Conservation (phyloP, 1,140 invertebrate genomes). For the Trigoniulus corallinus region DNA sequence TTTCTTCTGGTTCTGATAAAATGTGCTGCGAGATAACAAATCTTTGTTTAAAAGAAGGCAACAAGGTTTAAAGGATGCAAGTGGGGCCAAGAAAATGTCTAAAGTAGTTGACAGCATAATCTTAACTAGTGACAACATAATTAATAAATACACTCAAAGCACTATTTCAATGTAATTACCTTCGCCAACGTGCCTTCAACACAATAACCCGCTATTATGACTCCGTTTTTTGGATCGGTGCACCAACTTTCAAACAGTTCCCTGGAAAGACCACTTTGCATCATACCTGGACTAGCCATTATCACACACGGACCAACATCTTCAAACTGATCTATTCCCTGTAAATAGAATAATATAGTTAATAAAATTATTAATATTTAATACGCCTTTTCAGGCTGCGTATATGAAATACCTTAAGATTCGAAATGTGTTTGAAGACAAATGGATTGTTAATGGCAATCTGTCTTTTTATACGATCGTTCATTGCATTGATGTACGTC, state of each 20-base stretch:
- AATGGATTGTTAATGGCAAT: conserved; percentile 98
- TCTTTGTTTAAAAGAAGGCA: too few species aligned
- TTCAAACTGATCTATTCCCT: conserved; percentile 98
- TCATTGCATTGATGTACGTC: conserved; percentile 99
- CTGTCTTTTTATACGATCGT: conserved; percentile 86
- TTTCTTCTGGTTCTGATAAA: conserved; percentile 94
- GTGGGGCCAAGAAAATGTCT: too few species aligned
- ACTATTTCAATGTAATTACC: too few species aligned
- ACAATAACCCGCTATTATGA: conserved; percentile 97
- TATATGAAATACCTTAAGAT: conserved; percentile 58
- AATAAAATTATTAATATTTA: background rate
- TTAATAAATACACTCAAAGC: too few species aligned
- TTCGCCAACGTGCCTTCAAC: conserved; percentile 98
- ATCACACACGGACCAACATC: conserved; percentile 98
- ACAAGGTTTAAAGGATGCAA: too few species aligned
- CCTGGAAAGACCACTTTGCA: conserved; percentile 93
- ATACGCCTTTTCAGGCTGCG: background rate
- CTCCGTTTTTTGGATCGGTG: conserved; percentile 91
- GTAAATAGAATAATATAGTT: conserved; percentile 14
- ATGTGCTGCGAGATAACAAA: conserved; percentile 41
- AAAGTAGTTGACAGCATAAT: too few species aligned
- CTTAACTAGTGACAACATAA: too few species aligned
- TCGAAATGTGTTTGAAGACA: conserved; percentile 97
- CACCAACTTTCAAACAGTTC: conserved; percentile 99
- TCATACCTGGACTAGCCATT: conserved; percentile 99